phyloP scores from a whole-genome alignment of 2,888 invertebrate species.

The Molorchus minor region DNA sequence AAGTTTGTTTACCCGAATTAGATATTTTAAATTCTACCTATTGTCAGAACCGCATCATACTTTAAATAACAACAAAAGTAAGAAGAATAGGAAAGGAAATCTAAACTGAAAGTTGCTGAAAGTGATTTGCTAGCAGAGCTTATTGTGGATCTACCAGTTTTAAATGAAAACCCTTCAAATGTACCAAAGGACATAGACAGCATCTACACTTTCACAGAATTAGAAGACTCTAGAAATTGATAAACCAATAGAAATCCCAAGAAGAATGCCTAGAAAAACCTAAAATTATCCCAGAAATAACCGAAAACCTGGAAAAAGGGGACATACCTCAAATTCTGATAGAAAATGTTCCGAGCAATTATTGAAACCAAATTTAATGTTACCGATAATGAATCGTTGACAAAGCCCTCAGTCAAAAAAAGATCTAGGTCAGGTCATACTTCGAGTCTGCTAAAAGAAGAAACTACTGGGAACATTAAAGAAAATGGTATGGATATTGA shows the following conservation, averaged over 20 bases:
- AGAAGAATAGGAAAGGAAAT: not conserved
- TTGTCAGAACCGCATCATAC: not conserved
- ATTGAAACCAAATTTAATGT: no score
- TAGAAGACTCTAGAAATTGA: constrained; percentile 38
- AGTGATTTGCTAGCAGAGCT: not conserved
- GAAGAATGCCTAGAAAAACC: constrained; percentile 24
- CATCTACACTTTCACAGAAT: constrained; percentile 38
- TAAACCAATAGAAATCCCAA: constrained; percentile 32
- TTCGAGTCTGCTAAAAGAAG: not conserved
- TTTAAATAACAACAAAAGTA: not conserved
- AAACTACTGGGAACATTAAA: constrained; percentile 10
- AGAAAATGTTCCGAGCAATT: no score
- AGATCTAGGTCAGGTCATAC: not conserved
- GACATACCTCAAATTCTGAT: no score
- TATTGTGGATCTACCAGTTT: not conserved
- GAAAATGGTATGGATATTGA: constrained; percentile 16
- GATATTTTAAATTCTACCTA: no score
- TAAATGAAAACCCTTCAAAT: constrained; percentile 2
- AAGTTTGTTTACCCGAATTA: no score
- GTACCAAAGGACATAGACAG: constrained; percentile 34
- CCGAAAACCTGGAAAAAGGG: not conserved
- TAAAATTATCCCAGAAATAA: constrained; percentile 2
- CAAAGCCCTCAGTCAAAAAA: not conserved
- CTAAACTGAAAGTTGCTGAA: not conserved
- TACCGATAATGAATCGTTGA: not conserved